Evolutionary conservation across 2,797 vertebrate genomes (phyloP).

Genomic region (Clarias laeviceps): DNA sequence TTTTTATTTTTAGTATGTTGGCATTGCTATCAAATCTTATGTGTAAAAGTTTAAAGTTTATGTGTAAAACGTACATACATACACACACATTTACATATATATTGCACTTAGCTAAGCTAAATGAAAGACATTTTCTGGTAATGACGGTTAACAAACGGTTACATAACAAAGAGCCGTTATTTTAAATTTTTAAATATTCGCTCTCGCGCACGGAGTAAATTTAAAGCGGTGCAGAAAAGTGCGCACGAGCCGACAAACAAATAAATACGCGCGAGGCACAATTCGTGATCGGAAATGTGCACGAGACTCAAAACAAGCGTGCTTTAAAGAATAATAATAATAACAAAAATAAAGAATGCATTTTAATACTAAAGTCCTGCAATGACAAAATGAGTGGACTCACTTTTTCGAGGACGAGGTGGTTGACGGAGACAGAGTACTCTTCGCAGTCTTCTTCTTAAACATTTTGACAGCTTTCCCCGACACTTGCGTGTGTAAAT

Average conservation of each 20-base stretch:
- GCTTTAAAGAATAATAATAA: neutral
- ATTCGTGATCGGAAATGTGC: neutral
- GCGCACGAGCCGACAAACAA: neutral
- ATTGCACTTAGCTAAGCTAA: neutral
- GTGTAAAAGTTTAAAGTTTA: no score
- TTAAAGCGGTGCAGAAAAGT: neutral
- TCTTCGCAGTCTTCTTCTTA: neutral
- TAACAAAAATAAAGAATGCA: no score
- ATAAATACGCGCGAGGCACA: neutral
- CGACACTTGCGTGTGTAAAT: neutral
- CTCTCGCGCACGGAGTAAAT: neutral
- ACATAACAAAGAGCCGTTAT: neutral
- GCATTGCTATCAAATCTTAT: neutral
- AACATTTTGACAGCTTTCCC: slow-evolving; percentile 14
- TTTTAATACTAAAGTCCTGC: neutral
- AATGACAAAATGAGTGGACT: neutral
- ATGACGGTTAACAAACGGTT: neutral
- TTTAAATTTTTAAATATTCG: neutral
- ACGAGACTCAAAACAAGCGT: no score
- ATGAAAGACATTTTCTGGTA: no score
- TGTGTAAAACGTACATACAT: neutral
- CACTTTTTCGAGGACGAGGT: neutral
- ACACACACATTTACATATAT: neutral
- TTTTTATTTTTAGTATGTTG: no score
- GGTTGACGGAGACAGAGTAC: neutral